These are phyloP conservation scores for Thaumatotibia leucotreta DNA, from an alignment of 1,140 invertebrate genomes.

Conservation along the genomic window DNA sequence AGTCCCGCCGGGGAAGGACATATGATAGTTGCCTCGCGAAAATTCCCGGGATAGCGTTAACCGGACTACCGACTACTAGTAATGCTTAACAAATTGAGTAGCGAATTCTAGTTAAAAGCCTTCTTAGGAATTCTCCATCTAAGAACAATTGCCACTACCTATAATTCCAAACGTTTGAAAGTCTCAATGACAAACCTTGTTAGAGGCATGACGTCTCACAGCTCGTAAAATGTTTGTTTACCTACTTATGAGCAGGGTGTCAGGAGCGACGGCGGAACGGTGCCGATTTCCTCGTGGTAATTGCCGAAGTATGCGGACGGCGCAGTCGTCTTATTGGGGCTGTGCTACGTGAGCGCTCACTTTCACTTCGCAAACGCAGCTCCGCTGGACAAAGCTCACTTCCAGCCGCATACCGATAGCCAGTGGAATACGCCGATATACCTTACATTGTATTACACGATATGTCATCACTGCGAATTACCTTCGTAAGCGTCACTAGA, in stretches of 20 bases:
- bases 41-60: too few relatives aligned
- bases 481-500: too few relatives aligned
- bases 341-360: conserved; percentile 65
- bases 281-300: conserved; percentile 70
- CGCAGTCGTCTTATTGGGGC: conserved; percentile 72
- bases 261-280: conserved; percentile 48
- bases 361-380: conserved; percentile 64
- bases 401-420: neutral
- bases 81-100: too few relatives aligned
- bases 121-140: too few relatives aligned
- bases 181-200: neutral
- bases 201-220: neutral
- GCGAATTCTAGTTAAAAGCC: too few relatives aligned
- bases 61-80: too few relatives aligned
- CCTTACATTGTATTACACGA: neutral
- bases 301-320: conserved; percentile 71
- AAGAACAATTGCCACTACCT: too few relatives aligned
- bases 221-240: conserved; percentile 6
- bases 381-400: conserved; percentile 30
- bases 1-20: too few relatives aligned
- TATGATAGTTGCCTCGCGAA: too few relatives aligned
- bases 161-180: too few relatives aligned
- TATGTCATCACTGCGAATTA: neutral
- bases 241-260: conserved; percentile 26
- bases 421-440: neutral